Evolutionary conservation across 2,113 vertebrate species (phyloP).

Genomic region (Psettodes erumei): DNA sequence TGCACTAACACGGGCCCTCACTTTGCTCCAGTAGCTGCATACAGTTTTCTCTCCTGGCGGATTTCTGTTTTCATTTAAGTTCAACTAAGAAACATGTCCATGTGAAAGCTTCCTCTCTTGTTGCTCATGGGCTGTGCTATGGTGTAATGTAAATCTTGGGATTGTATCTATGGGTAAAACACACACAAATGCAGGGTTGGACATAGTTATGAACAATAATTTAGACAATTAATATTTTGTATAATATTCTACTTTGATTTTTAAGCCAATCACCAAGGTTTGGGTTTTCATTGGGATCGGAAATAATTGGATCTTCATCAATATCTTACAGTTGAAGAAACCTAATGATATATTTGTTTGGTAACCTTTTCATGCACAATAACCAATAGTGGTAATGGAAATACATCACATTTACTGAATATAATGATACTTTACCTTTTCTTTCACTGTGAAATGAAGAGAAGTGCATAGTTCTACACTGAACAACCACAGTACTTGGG

Average conservation of each 20-base stretch:
- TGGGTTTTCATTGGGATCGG: no score
- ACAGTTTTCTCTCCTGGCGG: slow-evolving; percentile 29
- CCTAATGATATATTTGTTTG: no score
- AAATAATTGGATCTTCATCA: no score
- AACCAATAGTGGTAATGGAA: not conserved
- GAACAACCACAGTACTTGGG: not conserved
- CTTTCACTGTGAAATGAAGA: not conserved
- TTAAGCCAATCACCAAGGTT: no score
- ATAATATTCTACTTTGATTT: no score
- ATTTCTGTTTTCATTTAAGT: slow-evolving; percentile 41
- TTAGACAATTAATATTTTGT: no score
- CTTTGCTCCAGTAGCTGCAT: slow-evolving; percentile 57
- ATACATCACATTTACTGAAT: not conserved
- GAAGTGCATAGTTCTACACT: not conserved
- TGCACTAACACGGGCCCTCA: slow-evolving; percentile 37
- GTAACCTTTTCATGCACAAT: not conserved
- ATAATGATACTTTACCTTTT: not conserved
- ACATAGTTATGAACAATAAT: not conserved
- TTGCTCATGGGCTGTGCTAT: slow-evolving; percentile 8
- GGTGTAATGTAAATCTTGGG: slow-evolving; percentile 20
- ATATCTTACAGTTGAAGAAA: no score
- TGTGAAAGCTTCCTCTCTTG: slow-evolving; percentile 11
- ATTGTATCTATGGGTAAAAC: not conserved
- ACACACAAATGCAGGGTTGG: not conserved
- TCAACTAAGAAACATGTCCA: slow-evolving; percentile 23